A percentile compares a stretch with the other conserved stretches of the same genome.
Conservation (phyloP, 2,888 invertebrate species). For the Spisula subtruncata region DNA sequence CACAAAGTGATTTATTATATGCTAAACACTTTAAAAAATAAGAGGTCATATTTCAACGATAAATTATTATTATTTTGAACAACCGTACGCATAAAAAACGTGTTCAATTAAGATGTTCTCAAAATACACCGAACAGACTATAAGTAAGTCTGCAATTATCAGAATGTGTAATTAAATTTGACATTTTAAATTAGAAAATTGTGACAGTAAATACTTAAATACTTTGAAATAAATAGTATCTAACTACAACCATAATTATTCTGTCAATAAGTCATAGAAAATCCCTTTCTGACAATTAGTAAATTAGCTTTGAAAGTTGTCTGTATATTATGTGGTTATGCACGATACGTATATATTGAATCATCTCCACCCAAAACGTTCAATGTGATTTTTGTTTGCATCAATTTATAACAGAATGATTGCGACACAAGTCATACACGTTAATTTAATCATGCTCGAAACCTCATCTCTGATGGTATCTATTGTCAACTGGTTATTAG, state of each 20-base stretch:
- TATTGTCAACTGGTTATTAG: no score
- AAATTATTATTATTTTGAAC: no score
- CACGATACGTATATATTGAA: no score
- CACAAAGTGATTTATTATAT: no score
- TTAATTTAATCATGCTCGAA: no score
- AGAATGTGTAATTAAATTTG: neutral
- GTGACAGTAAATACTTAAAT: neutral
- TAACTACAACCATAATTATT: neutral
- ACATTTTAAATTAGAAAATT: slow-evolving; percentile 17
- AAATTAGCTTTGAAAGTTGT: neutral
- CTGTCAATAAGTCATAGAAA: neutral
- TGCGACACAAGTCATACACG: no score
- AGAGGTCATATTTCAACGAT: no score
- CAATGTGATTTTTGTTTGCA: no score
- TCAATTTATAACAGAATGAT: no score
- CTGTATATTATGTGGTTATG: neutral
- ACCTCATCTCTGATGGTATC: no score
- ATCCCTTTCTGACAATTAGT: neutral
- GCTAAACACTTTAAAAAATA: no score
- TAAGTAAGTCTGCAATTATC: neutral
- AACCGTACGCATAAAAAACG: no score
- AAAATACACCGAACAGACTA: neutral
- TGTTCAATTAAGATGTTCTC: neutral
- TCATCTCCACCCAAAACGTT: neutral
- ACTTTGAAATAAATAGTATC: neutral